Evolutionary conservation across 2,113 vertebrate species (phyloP).

Genomic region (Morone chrysops): DNA sequence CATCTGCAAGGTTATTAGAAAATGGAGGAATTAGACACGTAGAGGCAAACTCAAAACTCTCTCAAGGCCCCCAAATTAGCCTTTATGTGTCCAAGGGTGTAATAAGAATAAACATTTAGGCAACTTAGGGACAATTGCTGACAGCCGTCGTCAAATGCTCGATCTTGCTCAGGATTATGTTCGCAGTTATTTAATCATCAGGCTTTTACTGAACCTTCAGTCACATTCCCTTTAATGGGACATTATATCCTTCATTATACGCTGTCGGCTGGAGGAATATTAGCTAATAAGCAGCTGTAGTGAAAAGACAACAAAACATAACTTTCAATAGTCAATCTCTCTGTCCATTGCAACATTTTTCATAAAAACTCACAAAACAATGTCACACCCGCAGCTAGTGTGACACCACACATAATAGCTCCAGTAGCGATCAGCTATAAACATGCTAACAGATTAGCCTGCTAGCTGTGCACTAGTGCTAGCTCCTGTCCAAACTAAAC

Average conservation of each 20-base stretch:
- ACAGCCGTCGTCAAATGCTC: slow-evolving; percentile 8
- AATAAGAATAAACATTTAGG: neutral
- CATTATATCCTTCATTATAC: neutral
- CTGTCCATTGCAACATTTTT: too few relatives aligned
- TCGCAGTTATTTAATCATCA: neutral
- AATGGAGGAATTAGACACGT: neutral
- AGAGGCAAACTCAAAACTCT: slow-evolving; percentile 8
- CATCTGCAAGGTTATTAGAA: neutral
- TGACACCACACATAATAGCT: too few relatives aligned
- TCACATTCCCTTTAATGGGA: neutral
- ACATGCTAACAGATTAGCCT: too few relatives aligned
- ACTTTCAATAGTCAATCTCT: too few relatives aligned
- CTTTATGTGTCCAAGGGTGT: slow-evolving; percentile 12
- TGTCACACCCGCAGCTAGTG: too few relatives aligned
- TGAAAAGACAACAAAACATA: too few relatives aligned
- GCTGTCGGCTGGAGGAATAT: neutral
- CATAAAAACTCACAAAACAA: too few relatives aligned
- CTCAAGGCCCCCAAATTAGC: neutral
- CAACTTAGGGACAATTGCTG: slow-evolving; percentile 34
- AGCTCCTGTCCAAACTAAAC: too few relatives aligned
- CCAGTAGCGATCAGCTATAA: too few relatives aligned
- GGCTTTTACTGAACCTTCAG: neutral
- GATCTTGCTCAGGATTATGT: neutral
- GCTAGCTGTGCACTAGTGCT: too few relatives aligned
- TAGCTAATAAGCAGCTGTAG: neutral